phyloP scores from a whole-genome alignment of 2,797 vertebrate genomes.

The Liparis tanakae region DNA sequence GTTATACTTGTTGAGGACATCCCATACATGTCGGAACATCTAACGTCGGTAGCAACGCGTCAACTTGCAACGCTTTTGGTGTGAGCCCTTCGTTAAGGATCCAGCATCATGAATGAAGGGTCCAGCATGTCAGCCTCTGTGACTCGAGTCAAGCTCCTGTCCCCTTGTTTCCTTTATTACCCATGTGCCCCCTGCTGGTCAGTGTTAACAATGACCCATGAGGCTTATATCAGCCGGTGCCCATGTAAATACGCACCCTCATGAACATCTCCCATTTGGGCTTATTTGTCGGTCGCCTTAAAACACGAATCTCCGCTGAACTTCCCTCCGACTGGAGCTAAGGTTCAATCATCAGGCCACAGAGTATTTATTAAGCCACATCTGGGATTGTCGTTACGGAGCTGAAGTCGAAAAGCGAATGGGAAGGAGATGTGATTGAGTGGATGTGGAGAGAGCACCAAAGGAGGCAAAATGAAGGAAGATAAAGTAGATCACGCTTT shows the following conservation, averaged over 20 bases:
- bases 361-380: slow-evolving; percentile 77
- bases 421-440: slow-evolving; percentile 60
- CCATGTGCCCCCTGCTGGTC: slow-evolving; percentile 40
- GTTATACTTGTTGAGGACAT: no score
- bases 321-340: slow-evolving; percentile 60
- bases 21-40: no score
- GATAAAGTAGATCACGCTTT: slow-evolving; percentile 43
- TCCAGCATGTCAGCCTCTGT: background rate
- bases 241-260: slow-evolving; percentile 57
- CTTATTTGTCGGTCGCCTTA: slow-evolving; percentile 56
- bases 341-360: slow-evolving; percentile 69
- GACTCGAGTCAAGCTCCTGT: slow-evolving; percentile 7
- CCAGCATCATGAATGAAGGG: background rate
- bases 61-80: no score
- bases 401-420: slow-evolving; percentile 29
- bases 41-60: no score
- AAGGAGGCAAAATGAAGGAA: slow-evolving; percentile 32
- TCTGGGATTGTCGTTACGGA: slow-evolving; percentile 74
- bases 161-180: slow-evolving; percentile 22
- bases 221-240: slow-evolving; percentile 55
- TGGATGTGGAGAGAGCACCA: slow-evolving; percentile 34
- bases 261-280: slow-evolving; percentile 49
- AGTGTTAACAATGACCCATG: slow-evolving; percentile 46
- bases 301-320: slow-evolving; percentile 65
- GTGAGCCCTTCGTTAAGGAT: no score